Evolutionary conservation across 2,888 invertebrate species (phyloP), one percentile per base, ranked within the genome.

Genomic region (Tortrix viridana): DNA sequence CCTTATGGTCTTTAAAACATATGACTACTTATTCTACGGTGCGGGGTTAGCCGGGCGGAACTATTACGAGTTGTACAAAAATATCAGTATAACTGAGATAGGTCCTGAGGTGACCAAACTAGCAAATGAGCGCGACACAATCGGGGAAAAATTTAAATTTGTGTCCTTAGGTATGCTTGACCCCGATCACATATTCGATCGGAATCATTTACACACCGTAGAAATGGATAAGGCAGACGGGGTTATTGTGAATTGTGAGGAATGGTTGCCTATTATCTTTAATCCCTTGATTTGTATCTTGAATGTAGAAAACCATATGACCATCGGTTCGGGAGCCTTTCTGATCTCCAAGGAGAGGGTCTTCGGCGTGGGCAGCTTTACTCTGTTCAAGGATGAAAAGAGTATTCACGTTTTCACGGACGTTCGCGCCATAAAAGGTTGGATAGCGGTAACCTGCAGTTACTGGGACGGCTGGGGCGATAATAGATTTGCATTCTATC

Each of bases 401-500:
- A 65, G 60, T 46, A 59, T 69, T 18, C 48, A 66, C 0, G 69
- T 65, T 2, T 69, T 67, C 18, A 67, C 67, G 0, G 57, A 60
- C 6, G 43, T 43, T 16, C 14, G 43, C n/a, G n/a, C n/a, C n/a
- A n/a, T n/a, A n/a, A n/a, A n/a, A n/a, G n/a, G n/a, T n/a, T n/a
- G n/a, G n/a, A n/a, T n/a, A n/a, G n/a, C n/a, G n/a, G n/a, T n/a
- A n/a, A n/a, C n/a, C n/a, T n/a, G n/a, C n/a, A n/a, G n/a, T n/a
- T n/a, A n/a, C n/a, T n/a, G n/a, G n/a, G n/a, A n/a, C n/a, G n/a
- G n/a, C n/a, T n/a, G n/a, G n/a, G n/a, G n/a, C n/a, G n/a, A n/a
- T n/a, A n/a, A n/a, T n/a, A n/a, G n/a, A n/a, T n/a, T n/a, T n/a
- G n/a, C n/a, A n/a, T n/a, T n/a, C n/a, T n/a, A n/a, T n/a, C n/a